A percentile compares a stretch with the other conserved stretches of the same genome.
Conservation (phyloP, 2,113 vertebrate species). For the Pteruthius melanotis region DNA sequence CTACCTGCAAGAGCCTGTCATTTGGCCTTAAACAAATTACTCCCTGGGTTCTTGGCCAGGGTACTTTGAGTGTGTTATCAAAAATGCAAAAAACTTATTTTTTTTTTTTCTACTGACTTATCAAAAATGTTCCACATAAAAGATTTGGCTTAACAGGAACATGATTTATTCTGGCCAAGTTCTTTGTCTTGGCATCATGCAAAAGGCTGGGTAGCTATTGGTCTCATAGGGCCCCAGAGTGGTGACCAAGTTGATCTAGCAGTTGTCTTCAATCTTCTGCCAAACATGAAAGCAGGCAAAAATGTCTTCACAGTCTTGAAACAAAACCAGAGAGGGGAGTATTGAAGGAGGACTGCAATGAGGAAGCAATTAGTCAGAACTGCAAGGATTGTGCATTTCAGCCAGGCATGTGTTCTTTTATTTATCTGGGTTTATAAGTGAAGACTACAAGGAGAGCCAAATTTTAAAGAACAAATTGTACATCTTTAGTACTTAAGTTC, state of each 20-base stretch:
- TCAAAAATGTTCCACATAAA: background rate
- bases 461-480: conserved; percentile 55
- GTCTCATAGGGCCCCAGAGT: background rate
- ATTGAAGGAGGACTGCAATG: background rate
- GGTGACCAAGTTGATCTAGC: conserved; percentile 8
- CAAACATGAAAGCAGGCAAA: background rate
- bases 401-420: conserved; percentile 8
- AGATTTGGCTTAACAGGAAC: background rate
- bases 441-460: background rate
- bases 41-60: background rate
- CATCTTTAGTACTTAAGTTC: conserved; percentile 14
- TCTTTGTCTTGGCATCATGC: background rate
- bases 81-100: background rate
- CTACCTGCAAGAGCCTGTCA: background rate
- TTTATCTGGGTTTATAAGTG: conserved; percentile 4
- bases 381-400: conserved; percentile 6
- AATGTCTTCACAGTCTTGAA: conserved; percentile 11
- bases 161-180: conserved; percentile 23
- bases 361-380: conserved; percentile 10
- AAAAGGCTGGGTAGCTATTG: background rate
- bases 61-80: background rate
- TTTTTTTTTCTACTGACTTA: background rate
- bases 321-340: background rate
- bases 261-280: background rate
- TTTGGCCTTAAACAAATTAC: background rate